Base-by-base conservation (phyloP, 1,140 invertebrate genomes). In the Tetramorium parvispinum region DNA sequence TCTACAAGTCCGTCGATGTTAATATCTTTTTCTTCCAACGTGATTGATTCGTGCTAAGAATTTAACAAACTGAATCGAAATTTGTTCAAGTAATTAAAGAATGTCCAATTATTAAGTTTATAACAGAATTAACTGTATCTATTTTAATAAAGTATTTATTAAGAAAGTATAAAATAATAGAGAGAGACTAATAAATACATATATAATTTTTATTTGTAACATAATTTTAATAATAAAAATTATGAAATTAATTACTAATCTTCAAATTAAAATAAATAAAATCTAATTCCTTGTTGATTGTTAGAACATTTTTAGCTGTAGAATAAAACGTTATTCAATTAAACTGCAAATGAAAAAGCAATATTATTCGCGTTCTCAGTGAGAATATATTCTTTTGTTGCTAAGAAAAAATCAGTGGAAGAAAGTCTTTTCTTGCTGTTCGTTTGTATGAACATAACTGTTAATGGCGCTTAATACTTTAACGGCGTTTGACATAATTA, bases 401-500 rank as follows among this genome's bases (percentile, higher is more conserved):
- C 0, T 27, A 43, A 55, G 43, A 32, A 78, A 63, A 46, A 65
- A 49, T 6, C 13, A 11, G 46, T 21, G 5, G 32, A 63, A 13
- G 10, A 2, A 77, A 13, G 5, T 24, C 11, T 66, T 18, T 76
- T 4, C 32, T 32, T 24, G 21, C 7, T 18, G 18, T 18, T 61
- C 21, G 6, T 18, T 76, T 55, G 32, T 13, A 55, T 55, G 32
- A 8, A 55, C 13, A 21, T 75, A 37, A 13, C 40, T 6, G n/a
- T 85, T 63, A 71, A 51, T 85, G 75, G 43, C n/a, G 21, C 57
- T 75, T 73, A 85, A 85, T 51, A 59, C 55, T 65, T 89, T 88
- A 89, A 88, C 86, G 55, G 77, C 66, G 32, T 63, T 65, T 85
- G 27, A 87, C 55, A 85, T 86, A 83, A 87, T 77, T 87, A 77